Evolutionary conservation across 2,797 vertebrate genomes (phyloP), one percentile per base, ranked within the genome.

Genomic region (Hypotaenidia okinawae): DNA sequence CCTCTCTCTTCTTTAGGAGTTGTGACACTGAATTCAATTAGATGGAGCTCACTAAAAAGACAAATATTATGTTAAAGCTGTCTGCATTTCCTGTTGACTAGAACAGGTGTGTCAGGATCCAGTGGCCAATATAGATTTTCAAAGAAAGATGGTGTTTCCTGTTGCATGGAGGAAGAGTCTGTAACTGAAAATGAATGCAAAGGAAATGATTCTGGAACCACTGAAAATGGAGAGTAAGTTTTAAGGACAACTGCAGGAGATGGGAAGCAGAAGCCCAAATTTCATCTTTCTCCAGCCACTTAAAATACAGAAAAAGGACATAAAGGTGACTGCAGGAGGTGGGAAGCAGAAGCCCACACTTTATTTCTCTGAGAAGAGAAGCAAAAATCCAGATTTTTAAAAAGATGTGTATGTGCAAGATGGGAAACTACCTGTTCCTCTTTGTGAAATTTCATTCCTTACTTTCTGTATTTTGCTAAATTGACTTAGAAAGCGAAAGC

Each of bases 401-500:
- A 17, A 84, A 61, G 14, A 63, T 45, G 37, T 4, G 1, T 45
- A 39, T 64, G 32, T 76, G 17, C 35, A 82, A 58, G 11, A 35
- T 12, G 72, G 77, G 35, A 80, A 90, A 75, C 35, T 57, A 82
- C 45, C 68, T 66, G 57, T 41, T 89, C 52, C 35, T 66, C 39
- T 63, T 32, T 5, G 21, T 27, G 83, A 58, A 67, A 92, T n/a
- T 79, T 76, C 72, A 43, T 24, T 51, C 68, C 84, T 74, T 41
- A 25, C 57, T 82, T 76, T 8, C n/a, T 61, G 27, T 39, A 85
- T 54, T 94, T 89, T 75, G 24, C 72, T 72, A 59, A 94, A 96
- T 27, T 58, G 91, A 66, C 94, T 80, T 19, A 77, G 79, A 91
- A 41, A 94, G 93, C 84, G 41, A 93, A 94, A 92, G 84, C 81